Evolutionary conservation across 2,113 vertebrate genomes (phyloP).

Genomic region (Aythya baeri): DNA sequence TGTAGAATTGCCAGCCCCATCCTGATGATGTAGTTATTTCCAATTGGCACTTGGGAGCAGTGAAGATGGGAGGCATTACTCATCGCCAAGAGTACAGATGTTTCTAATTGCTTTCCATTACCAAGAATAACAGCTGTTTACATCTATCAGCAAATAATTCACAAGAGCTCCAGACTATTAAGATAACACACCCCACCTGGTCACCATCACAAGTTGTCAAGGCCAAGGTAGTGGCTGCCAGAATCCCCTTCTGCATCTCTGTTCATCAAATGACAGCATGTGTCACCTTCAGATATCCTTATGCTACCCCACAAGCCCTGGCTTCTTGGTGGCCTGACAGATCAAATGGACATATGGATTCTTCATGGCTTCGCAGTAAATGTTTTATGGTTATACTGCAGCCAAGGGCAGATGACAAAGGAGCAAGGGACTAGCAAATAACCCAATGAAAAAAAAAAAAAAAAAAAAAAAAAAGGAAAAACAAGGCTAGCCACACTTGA

Average conservation of each 20-base stretch:
- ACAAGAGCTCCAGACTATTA: slow-evolving; percentile 98
- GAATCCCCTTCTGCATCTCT: slow-evolving; percentile 82
- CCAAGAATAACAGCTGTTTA: slow-evolving; percentile 99
- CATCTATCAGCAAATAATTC: slow-evolving; percentile 99
- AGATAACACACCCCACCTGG: slow-evolving; percentile 99
- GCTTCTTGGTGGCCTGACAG: slow-evolving; percentile 82
- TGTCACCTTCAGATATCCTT: slow-evolving; percentile 94
- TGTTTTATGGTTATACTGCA: slow-evolving; percentile 73
- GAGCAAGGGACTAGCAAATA: slow-evolving; percentile 61
- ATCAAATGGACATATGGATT: slow-evolving; percentile 83
- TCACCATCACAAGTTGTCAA: slow-evolving; percentile 93
- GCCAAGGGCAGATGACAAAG: slow-evolving; percentile 74
- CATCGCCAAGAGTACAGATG: slow-evolving; percentile 99
- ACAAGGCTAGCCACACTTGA: neutral
- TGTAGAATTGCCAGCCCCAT: slow-evolving; percentile 76
- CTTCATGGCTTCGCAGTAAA: slow-evolving; percentile 81
- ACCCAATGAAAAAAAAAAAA: slow-evolving; percentile 51
- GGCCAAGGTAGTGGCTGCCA: slow-evolving; percentile 82
- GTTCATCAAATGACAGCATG: slow-evolving; percentile 80
- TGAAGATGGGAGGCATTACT: slow-evolving; percentile 89
- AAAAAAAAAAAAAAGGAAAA: slow-evolving; percentile 45
- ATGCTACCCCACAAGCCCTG: slow-evolving; percentile 77
- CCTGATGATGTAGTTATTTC: slow-evolving; percentile 96
- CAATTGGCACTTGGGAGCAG: slow-evolving; percentile 92
- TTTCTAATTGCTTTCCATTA: slow-evolving; percentile 99